These are phyloP conservation scores for Terrapene triunguis DNA, from an alignment of 2,113 vertebrate genomes.

Conservation along the genomic window DNA sequence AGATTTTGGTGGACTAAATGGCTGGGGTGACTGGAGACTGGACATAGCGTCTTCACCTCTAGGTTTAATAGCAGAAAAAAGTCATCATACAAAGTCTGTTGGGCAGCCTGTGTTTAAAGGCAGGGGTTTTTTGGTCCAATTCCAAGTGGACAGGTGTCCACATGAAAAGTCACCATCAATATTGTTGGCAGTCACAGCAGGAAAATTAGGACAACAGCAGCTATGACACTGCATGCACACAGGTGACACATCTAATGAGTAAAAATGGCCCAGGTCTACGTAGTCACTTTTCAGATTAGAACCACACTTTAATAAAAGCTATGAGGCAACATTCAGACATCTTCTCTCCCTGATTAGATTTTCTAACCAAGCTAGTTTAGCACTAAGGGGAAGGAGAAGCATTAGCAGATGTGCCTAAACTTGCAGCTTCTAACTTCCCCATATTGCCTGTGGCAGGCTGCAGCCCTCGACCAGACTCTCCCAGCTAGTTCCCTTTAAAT, in stretches of 20 bases:
- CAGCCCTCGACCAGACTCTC: neutral
- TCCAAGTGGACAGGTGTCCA: neutral
- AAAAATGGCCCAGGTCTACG: neutral
- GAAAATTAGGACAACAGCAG: neutral
- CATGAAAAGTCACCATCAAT: neutral
- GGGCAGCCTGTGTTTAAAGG: constrained; percentile 6
- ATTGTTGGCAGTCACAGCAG: neutral
- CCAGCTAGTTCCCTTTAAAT: neutral
- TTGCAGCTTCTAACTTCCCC: neutral
- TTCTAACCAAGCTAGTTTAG: neutral
- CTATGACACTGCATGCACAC: neutral
- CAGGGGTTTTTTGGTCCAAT: neutral
- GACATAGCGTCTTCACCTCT: neutral
- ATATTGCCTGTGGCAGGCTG: neutral
- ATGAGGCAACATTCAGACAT: neutral
- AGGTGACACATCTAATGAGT: neutral
- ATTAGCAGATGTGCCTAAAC: neutral
- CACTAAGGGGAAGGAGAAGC: neutral
- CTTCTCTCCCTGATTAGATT: neutral
- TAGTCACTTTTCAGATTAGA: neutral
- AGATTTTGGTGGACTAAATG: neutral
- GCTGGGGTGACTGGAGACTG: neutral
- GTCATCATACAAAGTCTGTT: neutral
- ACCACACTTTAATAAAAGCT: neutral
- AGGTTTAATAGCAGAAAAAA: neutral